Evolutionary conservation across 1,140 invertebrate species (phyloP).

Genomic region (Homalodisca vitripennis): DNA sequence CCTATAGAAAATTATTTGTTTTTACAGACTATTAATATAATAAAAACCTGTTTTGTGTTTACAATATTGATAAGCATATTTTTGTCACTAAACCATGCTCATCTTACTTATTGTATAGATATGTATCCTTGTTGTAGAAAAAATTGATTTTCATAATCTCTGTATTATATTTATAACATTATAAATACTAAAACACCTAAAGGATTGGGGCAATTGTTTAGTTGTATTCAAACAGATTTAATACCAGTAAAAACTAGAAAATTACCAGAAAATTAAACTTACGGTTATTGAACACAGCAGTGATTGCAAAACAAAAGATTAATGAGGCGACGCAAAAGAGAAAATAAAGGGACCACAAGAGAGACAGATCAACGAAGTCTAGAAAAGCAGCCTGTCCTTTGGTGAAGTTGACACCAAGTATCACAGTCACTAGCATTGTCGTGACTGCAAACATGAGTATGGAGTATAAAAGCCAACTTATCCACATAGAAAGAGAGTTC

Average conservation of each 20-base stretch:
- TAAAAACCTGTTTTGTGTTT: too few relatives aligned
- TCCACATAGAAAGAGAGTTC: neutral
- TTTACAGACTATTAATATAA: too few relatives aligned
- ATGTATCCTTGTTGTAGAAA: too few relatives aligned
- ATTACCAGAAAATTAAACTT: too few relatives aligned
- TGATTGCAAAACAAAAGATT: neutral
- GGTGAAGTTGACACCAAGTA: neutral
- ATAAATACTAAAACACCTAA: neutral
- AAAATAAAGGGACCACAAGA: neutral
- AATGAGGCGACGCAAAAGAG: conserved; percentile 39
- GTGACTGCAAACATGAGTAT: neutral
- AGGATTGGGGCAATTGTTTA: too few relatives aligned
- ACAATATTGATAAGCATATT: too few relatives aligned
- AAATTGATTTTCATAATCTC: too few relatives aligned
- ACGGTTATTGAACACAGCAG: neutral
- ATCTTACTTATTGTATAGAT: too few relatives aligned
- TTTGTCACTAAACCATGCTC: too few relatives aligned
- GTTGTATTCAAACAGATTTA: neutral
- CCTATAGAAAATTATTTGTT: too few relatives aligned
- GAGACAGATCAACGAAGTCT: neutral
- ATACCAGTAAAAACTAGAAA: neutral
- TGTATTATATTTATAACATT: neutral
- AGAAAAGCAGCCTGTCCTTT: neutral
- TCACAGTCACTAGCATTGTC: neutral
- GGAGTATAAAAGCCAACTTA: neutral